Evolutionary conservation across 2,797 vertebrate genomes (phyloP).

Genomic region (Selene dorsalis): DNA sequence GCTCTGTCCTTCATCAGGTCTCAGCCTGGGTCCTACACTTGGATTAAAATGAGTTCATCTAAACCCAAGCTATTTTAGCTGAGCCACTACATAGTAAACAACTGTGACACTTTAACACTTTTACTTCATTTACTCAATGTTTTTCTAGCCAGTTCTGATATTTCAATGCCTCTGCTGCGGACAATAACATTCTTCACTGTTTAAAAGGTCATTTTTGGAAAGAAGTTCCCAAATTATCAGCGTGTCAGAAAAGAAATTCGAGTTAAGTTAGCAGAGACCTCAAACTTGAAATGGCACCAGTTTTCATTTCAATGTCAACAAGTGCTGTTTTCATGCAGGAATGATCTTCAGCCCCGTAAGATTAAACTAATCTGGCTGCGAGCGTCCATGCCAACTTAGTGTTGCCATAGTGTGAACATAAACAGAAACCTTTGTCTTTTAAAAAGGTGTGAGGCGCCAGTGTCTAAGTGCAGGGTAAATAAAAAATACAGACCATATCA

Average conservation of each 20-base stretch:
- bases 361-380: conserved; percentile 59
- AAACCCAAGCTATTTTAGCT: neutral
- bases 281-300: conserved; percentile 29
- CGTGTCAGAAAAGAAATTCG: conserved; percentile 12
- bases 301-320: conserved; percentile 55
- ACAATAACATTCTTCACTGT: conserved; percentile 18
- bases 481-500: conserved; percentile 65
- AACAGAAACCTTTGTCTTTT: conserved; percentile 77
- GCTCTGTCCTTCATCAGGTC: conserved; percentile 23
- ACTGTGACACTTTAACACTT: neutral
- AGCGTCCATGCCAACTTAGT: conserved; percentile 42
- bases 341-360: conserved; percentile 54
- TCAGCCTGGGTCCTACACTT: neutral
- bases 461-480: conserved; percentile 61
- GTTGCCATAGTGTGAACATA: conserved; percentile 70
- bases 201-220: neutral
- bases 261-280: conserved; percentile 4
- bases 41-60: neutral
- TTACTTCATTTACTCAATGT: neutral
- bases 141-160: neutral
- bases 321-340: conserved; percentile 38
- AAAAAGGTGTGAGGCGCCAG: conserved; percentile 55
- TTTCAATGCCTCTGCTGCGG: neutral
- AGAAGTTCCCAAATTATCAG: conserved; percentile 1
- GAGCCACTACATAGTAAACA: neutral